Evolutionary conservation across 2,797 vertebrate species (phyloP), one percentile per base, ranked within the genome.

Genomic region (Sciurus vulgaris): DNA sequence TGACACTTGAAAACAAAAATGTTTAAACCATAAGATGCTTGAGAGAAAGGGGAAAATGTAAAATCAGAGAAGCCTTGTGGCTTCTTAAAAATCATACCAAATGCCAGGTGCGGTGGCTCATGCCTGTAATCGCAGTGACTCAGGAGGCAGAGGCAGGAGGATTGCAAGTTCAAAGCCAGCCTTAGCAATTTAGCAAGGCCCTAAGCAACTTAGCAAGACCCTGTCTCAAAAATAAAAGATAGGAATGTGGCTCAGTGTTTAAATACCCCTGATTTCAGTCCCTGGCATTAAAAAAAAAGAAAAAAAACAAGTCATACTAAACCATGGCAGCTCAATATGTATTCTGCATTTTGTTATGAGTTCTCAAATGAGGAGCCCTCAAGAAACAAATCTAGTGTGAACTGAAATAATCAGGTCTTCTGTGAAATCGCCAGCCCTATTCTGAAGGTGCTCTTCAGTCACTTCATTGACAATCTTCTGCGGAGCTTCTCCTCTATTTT

Each of bases 401-500:
- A 72, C 15, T 41, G 33, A 89, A 72, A 54, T 24, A 13, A 20
- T n/a, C 24, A 28, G 30, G 2, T 24, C 35, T 15, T 49, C 28
- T 35, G 0, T 35, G 11, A 7, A 8, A 26, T n/a, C 30, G 1
- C 5, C 28, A 20, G 13, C 12, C 7, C 33, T 2, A 0, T 24
- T 14, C 13, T 24, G 18, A 33, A 33, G 20, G 3, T 30, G 1
- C 5, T 67, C 10, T 35, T 70, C 9, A 15, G 35, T 2, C 7
- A 13, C 8, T 28, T n/a, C 35, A 2, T 2, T 51, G 47, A 9
- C 14, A 17, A 0, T 70, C 13, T 41, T 35, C 35, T 41, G 17
- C 59, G 63, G 30, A 7, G 0, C 12, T 14, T 81, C 78, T 14
- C 7, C 2, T 24, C 38, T 67, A 30, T 69, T 82, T 84, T 33